Evolutionary conservation across 2,113 vertebrate genomes (phyloP), one percentile per base, ranked within the genome.

Genomic region (Paramisgurnus dabryanus): DNA sequence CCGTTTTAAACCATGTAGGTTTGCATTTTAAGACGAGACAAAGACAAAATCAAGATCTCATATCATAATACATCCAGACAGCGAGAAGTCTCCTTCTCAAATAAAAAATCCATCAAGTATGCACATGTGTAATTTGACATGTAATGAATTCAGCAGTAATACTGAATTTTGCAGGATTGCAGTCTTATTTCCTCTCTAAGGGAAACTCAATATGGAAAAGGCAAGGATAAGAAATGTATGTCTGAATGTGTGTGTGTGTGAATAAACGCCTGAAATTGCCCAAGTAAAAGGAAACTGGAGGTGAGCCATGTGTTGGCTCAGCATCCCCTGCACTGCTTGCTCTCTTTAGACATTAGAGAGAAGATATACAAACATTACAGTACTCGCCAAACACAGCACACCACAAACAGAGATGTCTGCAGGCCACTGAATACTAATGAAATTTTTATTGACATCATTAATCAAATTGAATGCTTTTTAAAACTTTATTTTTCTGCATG

Each of bases 281-380:
- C 81, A 70, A 76, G 67, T 79, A 53, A 57, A 34, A 79, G 58
- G 43, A 53, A 40, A 13, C 40, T 82, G 76, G 75, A 72, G 61
- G 39, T 45, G 8, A 64, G 74, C 84, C 83, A 88, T 76, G 58
- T 58, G 68, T 81, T 47, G 61, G 65, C 75, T 85, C 85, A 85
- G 70, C 57, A 69, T 79, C 70, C 57, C 17, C 65, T 63, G 75
- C 60, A 72, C 34, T 66, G n/a, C 58, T 79, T 50, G 53, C 78
- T 50, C 85, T 84, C 68, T 70, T 49, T 64, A 78, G 47, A 60
- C 80, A 75, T 11, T 22, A 81, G 78, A 79, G 63, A 65, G 80
- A 82, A 67, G 63, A 76, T 82, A 27, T 49, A 75, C 67, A 68
- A 47, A 81, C 79, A 85, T 41, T 47, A 65, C 61, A 49, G 58